Evolutionary conservation across 2,888 invertebrate genomes (phyloP), one percentile per base, ranked within the genome.

Genomic region (Andrena flavipes): DNA sequence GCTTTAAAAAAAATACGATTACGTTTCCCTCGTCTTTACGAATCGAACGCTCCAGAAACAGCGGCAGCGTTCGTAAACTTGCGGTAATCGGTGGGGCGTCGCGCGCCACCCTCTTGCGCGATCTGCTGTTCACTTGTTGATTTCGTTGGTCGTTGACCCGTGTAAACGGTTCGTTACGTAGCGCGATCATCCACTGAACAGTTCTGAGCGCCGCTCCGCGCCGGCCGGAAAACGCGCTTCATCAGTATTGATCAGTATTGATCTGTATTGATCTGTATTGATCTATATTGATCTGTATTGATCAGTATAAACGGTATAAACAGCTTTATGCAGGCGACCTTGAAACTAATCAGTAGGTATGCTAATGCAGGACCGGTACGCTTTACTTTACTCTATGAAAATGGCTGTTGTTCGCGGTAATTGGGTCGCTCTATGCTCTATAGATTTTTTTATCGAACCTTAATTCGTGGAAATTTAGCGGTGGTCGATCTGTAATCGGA

Each of bases 321-420:
- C 59, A 63, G 73, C 64, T 81, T 77, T 54, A 49, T 59, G 77
- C 68, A 62, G 73, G 78, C 82, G 62, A 71, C 82, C 82, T 78
- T 75, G 20, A 35, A 70, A 69, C 63, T 78, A 68, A 70, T 84
- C 72, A 62, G 77, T 33, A 33, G 33, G 7, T 77, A 82, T 84
- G 82, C 72, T 84, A 84, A 84, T 78, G 54, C 23, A 29, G 1
- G 30, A 49, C 63, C 67, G 64, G 63, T 56, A 30, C 65, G 16
- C 51, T 33, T 59, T 42, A 13, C 42, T 42, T 42, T 42, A 42
- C 13, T 13, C 4, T 3, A 42, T 42, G 42, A 42, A 42, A 42
- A 42, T 42, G 13, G 42, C 42, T 20, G 4, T 26, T 1, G 8
- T 10, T 10, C 23, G 54, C 23, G 54, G 20, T 8, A 20, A 54